Conservation (phyloP, 2,113 vertebrate genomes). For the Ornithorhynchus anatinus region DNA sequence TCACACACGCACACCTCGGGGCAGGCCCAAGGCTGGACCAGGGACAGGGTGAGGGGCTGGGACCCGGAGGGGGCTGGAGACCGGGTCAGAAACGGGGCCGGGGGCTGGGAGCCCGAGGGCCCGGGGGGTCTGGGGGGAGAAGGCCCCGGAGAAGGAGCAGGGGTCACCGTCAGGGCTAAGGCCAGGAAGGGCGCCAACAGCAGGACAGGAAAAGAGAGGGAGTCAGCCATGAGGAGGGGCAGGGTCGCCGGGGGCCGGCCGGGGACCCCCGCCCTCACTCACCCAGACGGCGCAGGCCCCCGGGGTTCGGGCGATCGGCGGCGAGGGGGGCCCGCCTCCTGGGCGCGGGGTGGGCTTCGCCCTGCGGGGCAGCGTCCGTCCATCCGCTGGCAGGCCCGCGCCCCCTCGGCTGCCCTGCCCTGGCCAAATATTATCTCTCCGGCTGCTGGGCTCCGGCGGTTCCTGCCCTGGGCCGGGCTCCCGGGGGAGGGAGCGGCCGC, state of each 20-base stretch:
- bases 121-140: not conserved
- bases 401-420: not conserved
- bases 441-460: not conserved
- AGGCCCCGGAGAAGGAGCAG: fast-evolving
- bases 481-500: too few relatives aligned
- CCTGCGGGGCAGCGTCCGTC: not conserved
- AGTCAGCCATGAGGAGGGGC: not conserved
- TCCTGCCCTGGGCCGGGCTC: conserved; percentile 25
- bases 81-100: not conserved
- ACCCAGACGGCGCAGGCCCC: not conserved
- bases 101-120: not conserved
- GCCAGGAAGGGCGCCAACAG: not conserved
- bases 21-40: not conserved
- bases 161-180: not conserved
- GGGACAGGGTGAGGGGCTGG: not conserved
- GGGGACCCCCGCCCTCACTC: not conserved
- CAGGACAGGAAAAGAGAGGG: conserved; percentile 24
- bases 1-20: conserved; percentile 59
- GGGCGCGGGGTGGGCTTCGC: not conserved
- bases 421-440: not conserved
- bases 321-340: not conserved
- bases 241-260: not conserved
- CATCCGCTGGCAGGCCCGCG: not conserved
- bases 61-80: not conserved
- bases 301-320: not conserved